phyloP scores from a whole-genome alignment of 64 coral and sea anemone genomes.

The Anthopleura sola region DNA sequence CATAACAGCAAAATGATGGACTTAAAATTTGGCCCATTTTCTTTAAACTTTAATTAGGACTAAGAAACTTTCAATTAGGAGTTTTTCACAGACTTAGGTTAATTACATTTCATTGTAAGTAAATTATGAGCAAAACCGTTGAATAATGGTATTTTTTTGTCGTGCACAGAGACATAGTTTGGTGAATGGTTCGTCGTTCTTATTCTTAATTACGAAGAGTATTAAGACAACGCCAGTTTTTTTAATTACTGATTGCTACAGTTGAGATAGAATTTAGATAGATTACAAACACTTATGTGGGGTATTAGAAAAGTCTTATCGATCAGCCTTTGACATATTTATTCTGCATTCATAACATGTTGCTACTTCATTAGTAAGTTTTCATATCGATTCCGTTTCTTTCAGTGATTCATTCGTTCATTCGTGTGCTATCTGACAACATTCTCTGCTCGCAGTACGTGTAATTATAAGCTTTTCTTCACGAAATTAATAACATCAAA shows the following conservation, averaged over 20 bases:
- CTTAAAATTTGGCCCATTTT: background rate
- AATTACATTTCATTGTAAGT: no score
- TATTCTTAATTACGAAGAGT: background rate
- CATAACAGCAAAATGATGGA: background rate
- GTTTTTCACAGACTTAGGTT: no score
- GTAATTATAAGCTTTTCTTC: background rate
- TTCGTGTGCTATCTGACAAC: background rate
- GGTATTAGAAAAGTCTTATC: constrained; percentile 12
- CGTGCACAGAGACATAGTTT: background rate
- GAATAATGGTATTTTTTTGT: background rate
- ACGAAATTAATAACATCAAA: no score
- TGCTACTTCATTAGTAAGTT: background rate
- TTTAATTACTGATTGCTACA: constrained; percentile 7
- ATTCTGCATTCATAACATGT: background rate
- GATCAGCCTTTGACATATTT: background rate
- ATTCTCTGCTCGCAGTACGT: background rate
- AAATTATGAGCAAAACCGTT: no score
- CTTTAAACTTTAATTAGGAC: background rate
- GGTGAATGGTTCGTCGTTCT: background rate
- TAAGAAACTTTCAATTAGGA: background rate
- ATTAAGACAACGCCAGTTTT: background rate
- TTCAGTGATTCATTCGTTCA: background rate
- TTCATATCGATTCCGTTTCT: background rate
- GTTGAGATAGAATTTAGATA: constrained; percentile 4
- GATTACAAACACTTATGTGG: constrained; percentile 9